Percentiles rank a stretch among this genome's conserved stretches.
phyloP scores from a whole-genome alignment of 2,113 vertebrate species.

The Chascanopsetta lugubris region DNA sequence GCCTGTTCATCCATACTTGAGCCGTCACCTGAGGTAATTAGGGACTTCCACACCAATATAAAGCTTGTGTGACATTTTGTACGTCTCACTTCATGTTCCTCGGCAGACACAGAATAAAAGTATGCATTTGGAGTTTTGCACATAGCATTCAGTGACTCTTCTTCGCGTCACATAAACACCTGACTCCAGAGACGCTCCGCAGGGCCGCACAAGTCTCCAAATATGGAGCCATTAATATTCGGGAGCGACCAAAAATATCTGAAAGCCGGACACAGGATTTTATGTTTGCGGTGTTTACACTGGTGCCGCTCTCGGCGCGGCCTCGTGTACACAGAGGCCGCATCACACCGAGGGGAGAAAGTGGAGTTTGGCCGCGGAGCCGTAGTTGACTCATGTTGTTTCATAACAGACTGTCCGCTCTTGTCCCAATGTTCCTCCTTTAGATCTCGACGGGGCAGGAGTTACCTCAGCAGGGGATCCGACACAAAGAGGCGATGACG shows the following conservation, averaged over 20 bases:
- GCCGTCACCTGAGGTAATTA: neutral
- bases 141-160: conserved; percentile 44
- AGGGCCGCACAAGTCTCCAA: conserved; percentile 49
- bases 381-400: conserved; percentile 46
- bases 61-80: neutral
- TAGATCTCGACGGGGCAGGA: conserved; percentile 4
- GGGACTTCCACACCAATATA: neutral
- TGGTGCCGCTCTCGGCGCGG: conserved; percentile 3
- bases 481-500: neutral
- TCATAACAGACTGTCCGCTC: conserved; percentile 32
- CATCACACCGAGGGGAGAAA: conserved; percentile 9
- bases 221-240: conserved; percentile 62
- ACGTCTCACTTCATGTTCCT: conserved; percentile 13
- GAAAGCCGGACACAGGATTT: conserved; percentile 30
- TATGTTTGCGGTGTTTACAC: conserved; percentile 50
- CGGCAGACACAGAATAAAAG: conserved; percentile 11
- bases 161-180: conserved; percentile 64
- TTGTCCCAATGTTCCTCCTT: neutral
- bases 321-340: neutral
- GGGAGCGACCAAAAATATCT: conserved; percentile 42
- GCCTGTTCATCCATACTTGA: neutral
- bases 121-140: conserved; percentile 30
- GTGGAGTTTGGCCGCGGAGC: conserved; percentile 45
- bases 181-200: conserved; percentile 41
- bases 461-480: neutral